Evolutionary conservation across 30 jellyfish, hydroid and myxozoan genomes (phyloP).

Genomic region (Aurelia aurita): DNA sequence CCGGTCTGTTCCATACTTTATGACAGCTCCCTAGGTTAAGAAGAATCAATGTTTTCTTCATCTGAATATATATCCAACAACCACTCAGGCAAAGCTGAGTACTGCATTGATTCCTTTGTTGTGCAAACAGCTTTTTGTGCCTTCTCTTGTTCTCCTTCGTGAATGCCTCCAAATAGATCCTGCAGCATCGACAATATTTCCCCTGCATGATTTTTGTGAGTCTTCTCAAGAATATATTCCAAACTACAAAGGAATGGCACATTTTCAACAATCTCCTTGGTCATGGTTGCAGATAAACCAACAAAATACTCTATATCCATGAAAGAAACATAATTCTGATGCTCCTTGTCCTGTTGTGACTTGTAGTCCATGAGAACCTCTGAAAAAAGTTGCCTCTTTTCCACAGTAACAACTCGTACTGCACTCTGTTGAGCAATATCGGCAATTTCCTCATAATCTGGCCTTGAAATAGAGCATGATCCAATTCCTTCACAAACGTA

Average conservation of each 20-base stretch:
- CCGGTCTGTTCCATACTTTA: too few relatives aligned
- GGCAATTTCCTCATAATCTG: neutral
- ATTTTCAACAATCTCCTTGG: constrained; percentile 2
- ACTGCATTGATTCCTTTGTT: too few relatives aligned
- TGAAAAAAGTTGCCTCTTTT: constrained; percentile 9
- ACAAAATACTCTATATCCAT: neutral
- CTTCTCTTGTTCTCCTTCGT: constrained; percentile 3
- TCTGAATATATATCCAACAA: neutral
- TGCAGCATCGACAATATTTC: constrained; percentile 24
- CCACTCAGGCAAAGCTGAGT: neutral
- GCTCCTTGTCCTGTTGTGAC: neutral
- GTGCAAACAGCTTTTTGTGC: constrained; percentile 9
- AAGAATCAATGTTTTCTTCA: neutral
- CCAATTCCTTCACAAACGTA: constrained; percentile 6
- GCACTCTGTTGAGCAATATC: neutral
- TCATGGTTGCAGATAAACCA: constrained; percentile 10
- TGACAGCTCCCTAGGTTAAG: too few relatives aligned
- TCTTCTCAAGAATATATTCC: neutral
- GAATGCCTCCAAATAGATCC: constrained; percentile 11
- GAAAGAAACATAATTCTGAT: neutral
- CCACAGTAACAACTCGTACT: constrained; percentile 22
- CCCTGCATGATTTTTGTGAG: constrained; percentile 37
- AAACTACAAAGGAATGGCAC: constrained; percentile 3
- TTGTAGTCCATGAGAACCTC: constrained; percentile 7
- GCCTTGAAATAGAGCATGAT: constrained; percentile 4